Conservation (phyloP, 2,113 vertebrate genomes). For the Gymnogyps californianus region DNA sequence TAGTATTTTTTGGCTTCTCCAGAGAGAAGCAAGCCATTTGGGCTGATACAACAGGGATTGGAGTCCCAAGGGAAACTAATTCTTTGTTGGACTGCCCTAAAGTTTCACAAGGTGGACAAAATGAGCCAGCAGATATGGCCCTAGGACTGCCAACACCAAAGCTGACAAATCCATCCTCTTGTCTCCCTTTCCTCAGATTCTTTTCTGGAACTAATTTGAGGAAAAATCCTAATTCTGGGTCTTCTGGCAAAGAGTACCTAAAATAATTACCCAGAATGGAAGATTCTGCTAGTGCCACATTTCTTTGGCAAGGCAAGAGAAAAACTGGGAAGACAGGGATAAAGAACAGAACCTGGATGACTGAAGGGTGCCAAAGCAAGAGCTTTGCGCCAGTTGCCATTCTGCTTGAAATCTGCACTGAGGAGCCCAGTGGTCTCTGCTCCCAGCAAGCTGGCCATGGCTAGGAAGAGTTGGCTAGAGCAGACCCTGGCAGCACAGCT, state of each 20-base stretch:
- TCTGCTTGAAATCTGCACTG: slow-evolving; percentile 38
- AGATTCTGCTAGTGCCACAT: slow-evolving; percentile 36
- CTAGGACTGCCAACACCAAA: slow-evolving; percentile 31
- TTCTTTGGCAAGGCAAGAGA: slow-evolving; percentile 50
- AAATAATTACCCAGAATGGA: slow-evolving; percentile 59
- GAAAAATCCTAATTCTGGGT: slow-evolving; percentile 26
- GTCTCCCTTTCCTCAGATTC: slow-evolving; percentile 23
- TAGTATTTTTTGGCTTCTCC: neutral
- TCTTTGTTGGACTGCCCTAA: neutral
- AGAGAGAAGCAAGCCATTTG: neutral
- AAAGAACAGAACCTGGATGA: slow-evolving; percentile 58
- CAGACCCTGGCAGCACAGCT: slow-evolving; percentile 29
- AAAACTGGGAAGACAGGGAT: slow-evolving; percentile 53
- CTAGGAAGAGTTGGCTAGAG: slow-evolving; percentile 22
- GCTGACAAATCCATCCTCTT: slow-evolving; percentile 47
- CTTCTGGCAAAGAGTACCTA: slow-evolving; percentile 29
- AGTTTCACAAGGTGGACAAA: slow-evolving; percentile 19
- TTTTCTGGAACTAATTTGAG: slow-evolving; percentile 40
- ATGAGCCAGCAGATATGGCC: neutral
- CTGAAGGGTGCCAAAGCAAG: slow-evolving; percentile 47
- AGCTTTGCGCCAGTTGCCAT: slow-evolving; percentile 40
- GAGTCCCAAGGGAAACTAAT: neutral
- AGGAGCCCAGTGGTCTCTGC: slow-evolving; percentile 11
- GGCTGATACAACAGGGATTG: neutral
- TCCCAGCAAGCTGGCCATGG: slow-evolving; percentile 50